phyloP scores from a whole-genome alignment of 1,140 invertebrate genomes.

The Nasonia longicornis region DNA sequence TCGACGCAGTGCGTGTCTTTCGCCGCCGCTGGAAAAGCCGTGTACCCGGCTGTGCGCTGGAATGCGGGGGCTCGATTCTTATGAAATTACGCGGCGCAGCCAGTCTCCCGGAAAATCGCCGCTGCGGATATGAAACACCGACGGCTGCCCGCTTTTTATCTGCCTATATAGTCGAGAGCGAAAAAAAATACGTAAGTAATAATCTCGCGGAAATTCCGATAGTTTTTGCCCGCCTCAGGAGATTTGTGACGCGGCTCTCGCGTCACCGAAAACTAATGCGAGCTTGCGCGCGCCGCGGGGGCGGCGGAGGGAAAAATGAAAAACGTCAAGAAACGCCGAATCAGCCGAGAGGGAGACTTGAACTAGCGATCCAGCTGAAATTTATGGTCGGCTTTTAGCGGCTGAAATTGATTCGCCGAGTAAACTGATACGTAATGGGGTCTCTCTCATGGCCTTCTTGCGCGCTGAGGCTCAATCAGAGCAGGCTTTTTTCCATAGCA shows the following conservation, averaged over 20 bases:
- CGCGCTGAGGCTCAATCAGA: constrained; percentile 41
- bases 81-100: constrained; percentile 63
- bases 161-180: neutral
- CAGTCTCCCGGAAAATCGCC: constrained; percentile 67
- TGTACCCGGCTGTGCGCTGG: constrained; percentile 44
- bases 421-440: constrained; percentile 59
- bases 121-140: constrained; percentile 60
- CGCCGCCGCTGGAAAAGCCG: constrained; percentile 5
- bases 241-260: constrained; percentile 46
- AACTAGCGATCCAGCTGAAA: constrained; percentile 51
- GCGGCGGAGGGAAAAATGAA: constrained; percentile 35
- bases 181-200: constrained; percentile 12
- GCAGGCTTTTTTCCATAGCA: neutral
- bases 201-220: neutral
- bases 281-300: constrained; percentile 26
- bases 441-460: constrained; percentile 43
- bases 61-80: constrained; percentile 52
- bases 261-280: constrained; percentile 45
- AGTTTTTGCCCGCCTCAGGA: constrained; percentile 55
- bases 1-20: constrained; percentile 33
- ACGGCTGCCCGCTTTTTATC: no score
- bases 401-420: constrained; percentile 59
- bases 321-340: constrained; percentile 53
- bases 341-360: constrained; percentile 44
- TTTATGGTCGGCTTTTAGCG: constrained; percentile 59